Conservation (phyloP, 2,888 invertebrate genomes). For the Thereva unica region DNA sequence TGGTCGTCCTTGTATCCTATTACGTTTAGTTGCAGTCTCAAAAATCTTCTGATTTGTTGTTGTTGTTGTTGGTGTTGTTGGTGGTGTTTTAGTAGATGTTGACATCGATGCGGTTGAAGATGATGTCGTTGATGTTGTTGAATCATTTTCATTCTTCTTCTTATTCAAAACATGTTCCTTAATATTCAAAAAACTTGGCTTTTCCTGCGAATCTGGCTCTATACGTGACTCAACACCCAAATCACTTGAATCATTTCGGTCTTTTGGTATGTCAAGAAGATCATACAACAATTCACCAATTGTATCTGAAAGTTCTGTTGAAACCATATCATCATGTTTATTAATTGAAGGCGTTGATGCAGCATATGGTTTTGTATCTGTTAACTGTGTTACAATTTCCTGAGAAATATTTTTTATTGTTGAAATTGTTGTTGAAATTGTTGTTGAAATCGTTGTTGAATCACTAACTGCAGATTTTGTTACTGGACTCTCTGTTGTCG, state of each 20-base stretch:
- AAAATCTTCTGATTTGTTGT: neutral
- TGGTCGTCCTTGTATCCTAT: neutral
- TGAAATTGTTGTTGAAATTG: slow-evolving; percentile 5
- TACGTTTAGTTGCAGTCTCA: slow-evolving; percentile 2
- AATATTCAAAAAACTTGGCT: slow-evolving; percentile 55
- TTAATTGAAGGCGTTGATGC: neutral
- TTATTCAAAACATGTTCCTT: slow-evolving; percentile 56
- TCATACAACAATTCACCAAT: slow-evolving; percentile 56
- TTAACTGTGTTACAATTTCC: neutral
- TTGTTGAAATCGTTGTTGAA: neutral
- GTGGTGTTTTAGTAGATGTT: slow-evolving; percentile 22
- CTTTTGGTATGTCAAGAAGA: slow-evolving; percentile 52
- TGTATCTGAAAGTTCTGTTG: slow-evolving; percentile 46
- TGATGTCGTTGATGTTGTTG: neutral
- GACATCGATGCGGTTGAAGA: neutral
- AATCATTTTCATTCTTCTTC: slow-evolving; percentile 44
- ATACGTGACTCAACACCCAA: slow-evolving; percentile 45
- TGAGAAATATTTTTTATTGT: neutral
- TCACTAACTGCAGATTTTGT: neutral
- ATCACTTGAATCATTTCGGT: slow-evolving; percentile 40
- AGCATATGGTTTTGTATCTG: neutral
- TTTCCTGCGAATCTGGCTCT: slow-evolving; percentile 45
- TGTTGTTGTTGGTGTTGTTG: slow-evolving; percentile 20
- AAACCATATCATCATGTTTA: slow-evolving; percentile 6
- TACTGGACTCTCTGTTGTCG: slow-evolving; percentile 1